Percentiles rank a stretch among this genome's conserved stretches.
These are phyloP conservation scores for Cryptocephalus moraei DNA, from an alignment of 2,888 invertebrate species.

Conservation along the genomic window DNA sequence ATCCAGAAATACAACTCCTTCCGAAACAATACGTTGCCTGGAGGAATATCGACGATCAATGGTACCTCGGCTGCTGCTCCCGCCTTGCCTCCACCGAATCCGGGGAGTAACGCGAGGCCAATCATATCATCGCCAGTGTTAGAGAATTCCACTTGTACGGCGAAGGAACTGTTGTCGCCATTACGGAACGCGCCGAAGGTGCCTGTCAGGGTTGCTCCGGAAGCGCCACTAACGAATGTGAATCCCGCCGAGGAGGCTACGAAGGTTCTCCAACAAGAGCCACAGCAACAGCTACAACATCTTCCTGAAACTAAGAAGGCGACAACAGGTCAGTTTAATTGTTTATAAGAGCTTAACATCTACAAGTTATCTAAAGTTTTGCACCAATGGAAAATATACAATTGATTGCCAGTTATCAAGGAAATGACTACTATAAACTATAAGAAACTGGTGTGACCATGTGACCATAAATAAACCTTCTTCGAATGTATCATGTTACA, in stretches of 20 bases:
- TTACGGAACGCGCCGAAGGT: conserved; percentile 50
- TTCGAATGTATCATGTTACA: too few relatives aligned
- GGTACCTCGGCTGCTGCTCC: conserved; percentile 36
- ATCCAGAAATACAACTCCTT: conserved; percentile 25
- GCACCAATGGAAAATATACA: too few relatives aligned
- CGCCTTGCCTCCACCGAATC: conserved; percentile 54
- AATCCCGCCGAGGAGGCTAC: conserved; percentile 24
- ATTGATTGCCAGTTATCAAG: too few relatives aligned
- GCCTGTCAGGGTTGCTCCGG: conserved; percentile 51
- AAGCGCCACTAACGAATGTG: conserved; percentile 30
- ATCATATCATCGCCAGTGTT: conserved; percentile 74
- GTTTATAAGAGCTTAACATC: too few relatives aligned
- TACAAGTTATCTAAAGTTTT: too few relatives aligned
- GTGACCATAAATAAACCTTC: too few relatives aligned
- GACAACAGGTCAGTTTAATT: too few relatives aligned
- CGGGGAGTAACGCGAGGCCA: conserved; percentile 54
- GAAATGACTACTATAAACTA: too few relatives aligned
- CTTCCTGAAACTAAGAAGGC: too few relatives aligned
- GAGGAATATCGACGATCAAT: conserved; percentile 35
- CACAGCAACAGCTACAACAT: too few relatives aligned
- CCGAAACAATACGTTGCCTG: conserved; percentile 37
- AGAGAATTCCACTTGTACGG: conserved; percentile 71
- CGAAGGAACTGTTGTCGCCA: conserved; percentile 60
- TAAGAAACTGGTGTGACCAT: too few relatives aligned
- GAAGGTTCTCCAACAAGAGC: too few relatives aligned